Conservation (phyloP, 2,797 vertebrate species). For the Gallinago nigripennis region DNA sequence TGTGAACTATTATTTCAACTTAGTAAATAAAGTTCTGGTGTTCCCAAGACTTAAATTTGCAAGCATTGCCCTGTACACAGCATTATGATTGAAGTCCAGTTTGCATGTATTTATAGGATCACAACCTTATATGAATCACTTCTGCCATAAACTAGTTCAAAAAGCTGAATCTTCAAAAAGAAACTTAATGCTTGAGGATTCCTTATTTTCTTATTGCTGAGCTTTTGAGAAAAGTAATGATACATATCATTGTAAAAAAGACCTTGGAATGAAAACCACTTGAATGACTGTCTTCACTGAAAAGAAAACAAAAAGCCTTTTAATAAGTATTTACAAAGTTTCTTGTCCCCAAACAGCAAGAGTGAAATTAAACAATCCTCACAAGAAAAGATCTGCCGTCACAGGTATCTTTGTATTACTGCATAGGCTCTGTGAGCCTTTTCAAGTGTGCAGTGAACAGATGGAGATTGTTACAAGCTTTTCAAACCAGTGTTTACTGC, state of each 20-base stretch:
- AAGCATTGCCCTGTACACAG: neutral
- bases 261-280: neutral
- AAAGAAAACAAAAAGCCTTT: neutral
- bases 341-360: conserved; percentile 30
- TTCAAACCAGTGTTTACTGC: conserved; percentile 45
- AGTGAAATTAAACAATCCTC: conserved; percentile 62
- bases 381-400: conserved; percentile 22
- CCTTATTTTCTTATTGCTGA: neutral
- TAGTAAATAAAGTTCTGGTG: neutral
- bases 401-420: conserved; percentile 28
- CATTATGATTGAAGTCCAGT: neutral
- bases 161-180: neutral
- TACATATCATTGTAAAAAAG: neutral
- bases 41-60: neutral
- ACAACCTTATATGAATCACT: neutral
- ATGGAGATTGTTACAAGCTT: conserved; percentile 57
- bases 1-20: neutral
- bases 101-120: neutral
- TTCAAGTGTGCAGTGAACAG: conserved; percentile 50
- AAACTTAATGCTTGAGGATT: neutral
- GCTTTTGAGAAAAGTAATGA: neutral
- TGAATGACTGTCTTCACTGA: neutral
- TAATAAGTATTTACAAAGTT: conserved; percentile 52
- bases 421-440: conserved; percentile 6
- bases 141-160: conserved; percentile 3